Base-by-base conservation (phyloP, 2,113 vertebrate species). In the Piaya cayana region DNA sequence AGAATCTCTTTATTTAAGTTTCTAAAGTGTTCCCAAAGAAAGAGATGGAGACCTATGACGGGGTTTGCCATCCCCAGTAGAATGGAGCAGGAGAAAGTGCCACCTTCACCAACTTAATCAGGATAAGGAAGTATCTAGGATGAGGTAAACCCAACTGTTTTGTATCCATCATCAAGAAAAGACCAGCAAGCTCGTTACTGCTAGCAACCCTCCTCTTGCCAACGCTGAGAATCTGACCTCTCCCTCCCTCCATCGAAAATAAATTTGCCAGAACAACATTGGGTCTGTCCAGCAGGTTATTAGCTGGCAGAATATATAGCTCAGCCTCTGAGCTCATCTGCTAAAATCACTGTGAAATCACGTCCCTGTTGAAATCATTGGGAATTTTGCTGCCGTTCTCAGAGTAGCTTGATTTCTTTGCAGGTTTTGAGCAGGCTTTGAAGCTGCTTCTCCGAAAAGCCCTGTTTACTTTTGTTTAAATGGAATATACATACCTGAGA, bases 391-490 rank as follows among this genome's bases (percentile, higher is more conserved):
- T 0, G 1, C 22, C 62, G 56, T 53, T 92, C 90, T 53, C 29
- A 32, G 71, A 62, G 58, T 22, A 86, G 36, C 30, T 88, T 0
- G 0, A 32, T 81, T 81, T 71, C 65, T 86, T n/a, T 77, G 29
- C 76, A 88, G 45, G 32, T 55, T 87, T 82, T 75, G 53, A 25
- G 39, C 26, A 43, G 78, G 59, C 91, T 97, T 94, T 95, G 94
- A 93, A 84, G 90, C 16, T 64, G 50, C 67, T 52, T 86, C 52
- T 86, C 49, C 63, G 26, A 75, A 45, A 64, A 12, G 56, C 39
- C 27, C 64, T 79, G 95, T 91, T 92, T 88, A 72, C 74, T 81
- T 30, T 63, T 26, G 63, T 50, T 60, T n/a, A n/a, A 45, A 9
- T 45, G 58, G 89, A 52, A 65, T 52, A 76, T 53, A 63, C 88